Evolutionary conservation across 2,797 vertebrate species (phyloP).

Genomic region (Chelon labrosus): DNA sequence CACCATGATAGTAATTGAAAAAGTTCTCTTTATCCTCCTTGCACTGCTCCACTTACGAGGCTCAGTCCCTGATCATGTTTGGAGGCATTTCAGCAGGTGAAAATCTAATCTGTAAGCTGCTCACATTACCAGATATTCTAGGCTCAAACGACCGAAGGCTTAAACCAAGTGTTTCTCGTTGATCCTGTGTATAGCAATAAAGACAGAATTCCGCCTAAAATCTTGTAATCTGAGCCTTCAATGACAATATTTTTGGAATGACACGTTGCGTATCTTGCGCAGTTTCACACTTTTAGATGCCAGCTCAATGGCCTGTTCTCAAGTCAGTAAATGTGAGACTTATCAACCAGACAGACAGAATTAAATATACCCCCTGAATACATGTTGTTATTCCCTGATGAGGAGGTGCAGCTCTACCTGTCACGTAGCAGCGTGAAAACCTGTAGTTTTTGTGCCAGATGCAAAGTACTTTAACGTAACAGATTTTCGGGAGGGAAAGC

Average conservation of each 20-base stretch:
- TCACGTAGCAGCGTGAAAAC: constrained; percentile 43
- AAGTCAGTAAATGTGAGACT: constrained; percentile 15
- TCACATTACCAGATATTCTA: constrained; percentile 30
- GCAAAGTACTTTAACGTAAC: constrained; percentile 32
- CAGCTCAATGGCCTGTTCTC: neutral
- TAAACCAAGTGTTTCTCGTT: constrained; percentile 14
- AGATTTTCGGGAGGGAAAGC: constrained; percentile 36
- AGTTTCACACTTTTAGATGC: neutral
- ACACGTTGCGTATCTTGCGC: neutral
- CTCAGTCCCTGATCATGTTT: constrained; percentile 23
- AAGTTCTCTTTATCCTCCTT: constrained; percentile 18
- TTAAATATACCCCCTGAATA: constrained; percentile 16
- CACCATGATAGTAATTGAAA: constrained; percentile 16
- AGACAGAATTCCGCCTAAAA: constrained; percentile 1
- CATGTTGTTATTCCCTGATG: constrained; percentile 20
- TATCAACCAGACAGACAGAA: constrained; percentile 9
- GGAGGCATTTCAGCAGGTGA: constrained; percentile 32
- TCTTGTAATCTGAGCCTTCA: neutral
- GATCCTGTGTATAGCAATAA: constrained; percentile 9
- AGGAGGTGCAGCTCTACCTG: constrained; percentile 40
- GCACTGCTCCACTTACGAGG: constrained; percentile 8
- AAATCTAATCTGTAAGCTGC: constrained; percentile 43
- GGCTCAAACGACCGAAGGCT: constrained; percentile 8
- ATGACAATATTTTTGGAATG: neutral
- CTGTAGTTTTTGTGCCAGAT: constrained; percentile 43